Evolutionary conservation across 1,140 invertebrate genomes (phyloP).

Genomic region (Oscheius sp.): DNA sequence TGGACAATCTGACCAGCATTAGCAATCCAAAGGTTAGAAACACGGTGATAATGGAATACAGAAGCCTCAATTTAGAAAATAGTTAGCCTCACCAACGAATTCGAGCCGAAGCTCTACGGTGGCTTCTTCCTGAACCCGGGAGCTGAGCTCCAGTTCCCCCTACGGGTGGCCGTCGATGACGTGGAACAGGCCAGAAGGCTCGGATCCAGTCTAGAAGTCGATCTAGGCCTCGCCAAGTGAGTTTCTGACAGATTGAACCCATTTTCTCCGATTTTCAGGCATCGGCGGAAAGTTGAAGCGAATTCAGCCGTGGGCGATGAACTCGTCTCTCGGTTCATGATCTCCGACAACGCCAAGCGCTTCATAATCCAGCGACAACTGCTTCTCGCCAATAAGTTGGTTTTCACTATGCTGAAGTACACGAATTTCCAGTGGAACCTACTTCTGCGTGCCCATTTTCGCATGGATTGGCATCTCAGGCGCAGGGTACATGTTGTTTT

Average conservation of each 20-base stretch:
- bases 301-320: constrained; percentile 34
- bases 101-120: constrained; percentile 37
- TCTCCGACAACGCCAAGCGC: constrained; percentile 28
- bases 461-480: constrained; percentile 16
- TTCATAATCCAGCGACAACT: constrained; percentile 36
- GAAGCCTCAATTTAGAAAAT: constrained; percentile 8
- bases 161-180: constrained; percentile 32
- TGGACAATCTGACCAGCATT: constrained; percentile 23
- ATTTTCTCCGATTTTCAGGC: constrained; percentile 10
- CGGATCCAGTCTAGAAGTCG: constrained; percentile 34
- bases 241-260: background rate
- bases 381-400: constrained; percentile 27
- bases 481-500: constrained; percentile 14
- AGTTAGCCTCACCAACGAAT: constrained; percentile 28
- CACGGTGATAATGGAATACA: background rate
- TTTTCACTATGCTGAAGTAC: background rate
- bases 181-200: constrained; percentile 34
- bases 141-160: constrained; percentile 34
- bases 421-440: constrained; percentile 13
- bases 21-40: background rate
- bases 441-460: constrained; percentile 18
- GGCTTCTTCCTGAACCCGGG: constrained; percentile 25
- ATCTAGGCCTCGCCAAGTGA: constrained; percentile 34
- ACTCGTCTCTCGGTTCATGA: constrained; percentile 28
- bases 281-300: constrained; percentile 30